Evolutionary conservation across 2,797 vertebrate species (phyloP).

Genomic region (Petrocephalus schoutedeni): DNA sequence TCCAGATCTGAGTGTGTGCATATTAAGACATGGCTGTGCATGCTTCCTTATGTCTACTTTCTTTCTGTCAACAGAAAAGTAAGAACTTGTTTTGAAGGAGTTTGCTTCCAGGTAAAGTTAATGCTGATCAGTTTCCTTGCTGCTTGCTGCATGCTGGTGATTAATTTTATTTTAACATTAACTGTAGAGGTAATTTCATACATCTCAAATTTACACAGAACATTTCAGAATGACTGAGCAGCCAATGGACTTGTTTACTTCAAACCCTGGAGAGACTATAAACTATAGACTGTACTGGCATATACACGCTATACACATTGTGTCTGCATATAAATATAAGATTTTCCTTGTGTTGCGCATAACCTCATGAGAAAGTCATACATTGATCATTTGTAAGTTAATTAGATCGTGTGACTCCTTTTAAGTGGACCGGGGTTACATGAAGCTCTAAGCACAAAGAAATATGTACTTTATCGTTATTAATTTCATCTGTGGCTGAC

Average conservation of each 20-base stretch:
- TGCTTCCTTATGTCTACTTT: slow-evolving; percentile 14
- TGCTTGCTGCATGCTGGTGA: slow-evolving; percentile 21
- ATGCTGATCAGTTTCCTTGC: slow-evolving; percentile 9
- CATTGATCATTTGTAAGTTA: not conserved
- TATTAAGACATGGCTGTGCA: not conserved
- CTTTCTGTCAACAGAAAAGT: slow-evolving; percentile 34
- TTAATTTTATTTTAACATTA: not conserved
- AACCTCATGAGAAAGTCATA: not conserved
- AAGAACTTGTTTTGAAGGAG: slow-evolving; percentile 37
- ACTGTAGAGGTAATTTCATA: not conserved
- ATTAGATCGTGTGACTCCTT: not conserved
- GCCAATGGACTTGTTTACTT: not conserved
- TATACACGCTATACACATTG: not conserved
- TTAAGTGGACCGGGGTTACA: not conserved
- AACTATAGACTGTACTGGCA: not conserved
- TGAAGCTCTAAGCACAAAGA: not conserved
- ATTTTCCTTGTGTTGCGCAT: not conserved
- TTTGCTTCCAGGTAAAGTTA: slow-evolving; percentile 37
- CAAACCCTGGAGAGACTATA: not conserved
- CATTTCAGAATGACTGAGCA: slow-evolving; percentile 2
- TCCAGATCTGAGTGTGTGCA: not conserved
- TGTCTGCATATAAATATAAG: not conserved
- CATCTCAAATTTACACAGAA: slow-evolving; percentile 1
- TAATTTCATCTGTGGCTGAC: not conserved
- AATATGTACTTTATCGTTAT: not conserved